These are phyloP conservation scores for Conus canariensis DNA, from an alignment of 2,888 invertebrate genomes.

Conservation along the genomic window DNA sequence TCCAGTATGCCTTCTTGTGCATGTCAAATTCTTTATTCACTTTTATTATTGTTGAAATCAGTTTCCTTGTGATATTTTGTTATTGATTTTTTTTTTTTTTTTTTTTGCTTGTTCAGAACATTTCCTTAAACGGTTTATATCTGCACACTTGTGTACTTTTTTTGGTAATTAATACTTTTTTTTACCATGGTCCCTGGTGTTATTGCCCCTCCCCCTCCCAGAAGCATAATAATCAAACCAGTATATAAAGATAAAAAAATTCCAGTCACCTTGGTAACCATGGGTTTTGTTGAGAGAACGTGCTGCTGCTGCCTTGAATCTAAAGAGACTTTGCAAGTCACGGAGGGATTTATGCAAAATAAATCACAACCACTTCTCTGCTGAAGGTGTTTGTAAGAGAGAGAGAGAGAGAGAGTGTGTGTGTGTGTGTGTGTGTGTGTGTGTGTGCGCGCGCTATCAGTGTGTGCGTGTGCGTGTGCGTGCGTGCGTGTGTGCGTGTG, in stretches of 20 bases:
- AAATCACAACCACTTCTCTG: slow-evolving; percentile 33
- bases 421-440: slow-evolving; percentile 3
- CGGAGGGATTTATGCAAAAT: slow-evolving; percentile 16
- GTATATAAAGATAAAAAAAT: not conserved
- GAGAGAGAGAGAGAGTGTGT: not conserved
- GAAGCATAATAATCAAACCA: slow-evolving; percentile 12
- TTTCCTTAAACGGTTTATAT: not conserved
- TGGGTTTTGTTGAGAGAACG: slow-evolving; percentile 2
- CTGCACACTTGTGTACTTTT: not conserved
- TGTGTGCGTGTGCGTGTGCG: slow-evolving; percentile 3
- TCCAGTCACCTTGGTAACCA: not conserved
- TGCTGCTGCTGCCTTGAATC: slow-evolving; percentile 26
- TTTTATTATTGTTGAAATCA: not conserved
- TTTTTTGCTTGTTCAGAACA: not conserved
- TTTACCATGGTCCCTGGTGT: not conserved
- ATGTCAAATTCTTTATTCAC: not conserved
- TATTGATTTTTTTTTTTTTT: not conserved
- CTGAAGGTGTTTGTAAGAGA: not conserved
- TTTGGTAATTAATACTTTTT: not conserved
- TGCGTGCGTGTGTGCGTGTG: slow-evolving; percentile 4
- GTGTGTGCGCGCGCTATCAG: not conserved
- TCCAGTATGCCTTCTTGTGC: not conserved
- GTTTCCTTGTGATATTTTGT: not conserved
- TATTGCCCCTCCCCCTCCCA: not conserved
- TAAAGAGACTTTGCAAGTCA: not conserved